Conservation (phyloP, 1,140 invertebrate genomes). For the Bombus impatiens region DNA sequence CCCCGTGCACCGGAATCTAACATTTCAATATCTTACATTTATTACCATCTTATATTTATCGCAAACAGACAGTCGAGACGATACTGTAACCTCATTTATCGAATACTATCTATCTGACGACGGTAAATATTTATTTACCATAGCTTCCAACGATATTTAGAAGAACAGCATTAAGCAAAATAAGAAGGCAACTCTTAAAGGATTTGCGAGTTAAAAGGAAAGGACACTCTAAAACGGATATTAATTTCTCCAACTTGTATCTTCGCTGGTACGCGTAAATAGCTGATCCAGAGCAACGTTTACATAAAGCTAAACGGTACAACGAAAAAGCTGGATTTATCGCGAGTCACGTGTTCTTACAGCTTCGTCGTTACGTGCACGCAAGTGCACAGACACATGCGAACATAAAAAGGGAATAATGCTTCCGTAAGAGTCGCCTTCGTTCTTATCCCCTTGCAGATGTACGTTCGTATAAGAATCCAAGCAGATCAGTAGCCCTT, state of each 20-base stretch:
- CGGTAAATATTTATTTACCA: background rate
- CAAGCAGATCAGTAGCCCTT: conserved; percentile 44
- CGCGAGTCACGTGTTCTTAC: background rate
- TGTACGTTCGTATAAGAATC: background rate
- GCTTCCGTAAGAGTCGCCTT: conserved; percentile 11
- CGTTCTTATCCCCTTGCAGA: conserved; percentile 9
- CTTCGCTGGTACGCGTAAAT: background rate
- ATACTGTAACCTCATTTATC: no score
- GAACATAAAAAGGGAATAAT: background rate
- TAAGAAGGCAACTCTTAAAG: background rate
- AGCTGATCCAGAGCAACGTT: background rate
- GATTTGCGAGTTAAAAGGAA: background rate
- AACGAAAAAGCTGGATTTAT: conserved; percentile 10
- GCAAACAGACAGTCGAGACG: no score
- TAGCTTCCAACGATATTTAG: background rate
- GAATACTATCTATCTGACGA: no score
- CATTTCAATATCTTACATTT: background rate
- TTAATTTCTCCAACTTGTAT: background rate
- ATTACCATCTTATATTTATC: background rate
- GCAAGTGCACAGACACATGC: background rate
- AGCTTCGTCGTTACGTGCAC: no score
- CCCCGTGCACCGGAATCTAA: background rate
- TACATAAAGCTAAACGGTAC: background rate
- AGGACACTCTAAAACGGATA: background rate
- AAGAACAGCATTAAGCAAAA: background rate